Conservation (phyloP, 2,797 vertebrate genomes). For the Echeneis naucrates region DNA sequence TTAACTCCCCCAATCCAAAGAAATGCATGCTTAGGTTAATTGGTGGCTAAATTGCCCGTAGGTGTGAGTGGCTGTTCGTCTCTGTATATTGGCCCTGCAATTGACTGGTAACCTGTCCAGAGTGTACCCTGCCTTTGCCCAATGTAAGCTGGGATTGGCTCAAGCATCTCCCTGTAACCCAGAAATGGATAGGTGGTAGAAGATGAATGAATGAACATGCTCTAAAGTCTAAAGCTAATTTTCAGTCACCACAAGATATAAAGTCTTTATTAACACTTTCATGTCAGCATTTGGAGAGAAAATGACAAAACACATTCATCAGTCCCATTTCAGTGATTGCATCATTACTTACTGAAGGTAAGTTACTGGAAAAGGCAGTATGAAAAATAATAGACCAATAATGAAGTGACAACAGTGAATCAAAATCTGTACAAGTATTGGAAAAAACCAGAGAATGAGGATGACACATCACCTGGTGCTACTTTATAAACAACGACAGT, state of each 20-base stretch:
- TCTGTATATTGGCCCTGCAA: too few relatives aligned
- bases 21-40: too few relatives aligned
- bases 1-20: too few relatives aligned
- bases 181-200: too few relatives aligned
- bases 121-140: too few relatives aligned
- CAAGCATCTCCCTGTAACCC: too few relatives aligned
- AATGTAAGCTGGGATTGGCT: too few relatives aligned
- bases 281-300: background rate
- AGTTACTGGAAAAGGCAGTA: background rate
- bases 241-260: slow-evolving; percentile 1
- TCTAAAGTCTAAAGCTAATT: too few relatives aligned
- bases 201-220: too few relatives aligned
- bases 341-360: background rate
- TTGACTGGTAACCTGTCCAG: too few relatives aligned
- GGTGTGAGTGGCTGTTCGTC: too few relatives aligned
- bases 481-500: background rate
- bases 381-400: background rate
- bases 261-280: background rate
- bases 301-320: background rate
- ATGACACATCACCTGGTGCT: slow-evolving; percentile 6
- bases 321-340: background rate
- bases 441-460: background rate
- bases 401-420: slow-evolving; percentile 1
- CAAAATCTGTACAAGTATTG: background rate
- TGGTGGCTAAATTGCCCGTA: too few relatives aligned